Conservation (phyloP, 2,113 vertebrate species). For the Stictonetta naevosa region DNA sequence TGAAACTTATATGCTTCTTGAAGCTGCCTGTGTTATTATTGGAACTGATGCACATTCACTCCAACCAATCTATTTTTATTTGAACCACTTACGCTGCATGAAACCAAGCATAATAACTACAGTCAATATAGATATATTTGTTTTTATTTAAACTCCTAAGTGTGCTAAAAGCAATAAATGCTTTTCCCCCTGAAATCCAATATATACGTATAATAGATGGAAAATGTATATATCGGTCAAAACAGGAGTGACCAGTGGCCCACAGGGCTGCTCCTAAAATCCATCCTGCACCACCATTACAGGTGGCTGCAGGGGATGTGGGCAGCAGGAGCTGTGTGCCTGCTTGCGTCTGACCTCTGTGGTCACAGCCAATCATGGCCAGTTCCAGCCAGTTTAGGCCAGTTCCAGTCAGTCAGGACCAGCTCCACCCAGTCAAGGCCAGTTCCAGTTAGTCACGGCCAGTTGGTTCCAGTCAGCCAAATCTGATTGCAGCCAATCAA, state of each 20-base stretch:
- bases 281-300: not conserved
- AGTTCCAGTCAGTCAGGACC: not conserved
- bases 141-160: conserved; percentile 80
- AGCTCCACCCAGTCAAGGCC: not conserved
- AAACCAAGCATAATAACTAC: conserved; percentile 75
- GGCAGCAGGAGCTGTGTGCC: no score
- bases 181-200: conserved; percentile 58
- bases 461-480: no score
- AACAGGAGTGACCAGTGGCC: not conserved
- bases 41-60: conserved; percentile 74
- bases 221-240: conserved; percentile 53
- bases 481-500: no score
- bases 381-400: not conserved
- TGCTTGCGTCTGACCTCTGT: not conserved
- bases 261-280: not conserved
- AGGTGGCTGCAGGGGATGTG: not conserved
- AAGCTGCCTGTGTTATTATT: conserved; percentile 70
- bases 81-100: conserved; percentile 74
- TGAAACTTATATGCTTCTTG: conserved; percentile 42
- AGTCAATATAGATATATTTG: conserved; percentile 77
- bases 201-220: conserved; percentile 24
- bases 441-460: no score
- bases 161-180: conserved; percentile 74
- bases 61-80: conserved; percentile 80
- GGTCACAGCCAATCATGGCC: not conserved